These are phyloP conservation scores for Caenorhabditis angaria DNA, from an alignment of 2,888 invertebrate genomes.

Conservation along the genomic window DNA sequence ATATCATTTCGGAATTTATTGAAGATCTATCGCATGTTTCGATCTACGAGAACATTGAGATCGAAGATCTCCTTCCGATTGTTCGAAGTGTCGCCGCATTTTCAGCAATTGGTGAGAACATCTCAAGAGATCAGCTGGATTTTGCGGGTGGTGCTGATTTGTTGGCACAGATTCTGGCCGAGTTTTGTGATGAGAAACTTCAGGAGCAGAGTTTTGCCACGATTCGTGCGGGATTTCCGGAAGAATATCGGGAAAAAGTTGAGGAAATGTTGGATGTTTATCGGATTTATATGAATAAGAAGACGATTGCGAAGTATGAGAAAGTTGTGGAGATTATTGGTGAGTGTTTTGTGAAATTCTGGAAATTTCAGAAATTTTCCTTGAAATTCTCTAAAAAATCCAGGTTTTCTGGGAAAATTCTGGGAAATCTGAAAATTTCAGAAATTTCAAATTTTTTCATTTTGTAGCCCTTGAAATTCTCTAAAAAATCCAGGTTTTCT, in stretches of 20 bases:
- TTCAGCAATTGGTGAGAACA: conserved; percentile 30
- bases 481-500: background rate
- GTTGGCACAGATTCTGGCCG: conserved; percentile 18
- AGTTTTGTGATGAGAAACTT: conserved; percentile 23
- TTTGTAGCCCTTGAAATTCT: too few relatives aligned
- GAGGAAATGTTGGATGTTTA: conserved; percentile 17
- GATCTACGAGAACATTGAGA: conserved; percentile 27
- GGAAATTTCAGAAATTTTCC: background rate
- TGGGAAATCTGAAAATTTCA: too few relatives aligned
- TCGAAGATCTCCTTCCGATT: conserved; percentile 25
- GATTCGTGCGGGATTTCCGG: conserved; percentile 3
- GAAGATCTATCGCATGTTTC: conserved; percentile 17
- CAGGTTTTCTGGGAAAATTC: background rate
- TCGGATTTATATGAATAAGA: conserved; percentile 14
- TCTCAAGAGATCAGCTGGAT: conserved; percentile 16
- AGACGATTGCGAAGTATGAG: conserved; percentile 13
- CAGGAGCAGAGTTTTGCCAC: background rate
- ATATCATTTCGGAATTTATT: conserved; percentile 33
- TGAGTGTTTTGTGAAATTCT: background rate
- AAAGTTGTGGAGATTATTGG: background rate
- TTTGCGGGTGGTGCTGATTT: conserved; percentile 20
- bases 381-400: background rate
- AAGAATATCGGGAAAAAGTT: conserved; percentile 22
- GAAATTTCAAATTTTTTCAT: too few relatives aligned
- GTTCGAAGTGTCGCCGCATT: conserved; percentile 19